Conservation (phyloP, 37 sponge, comb jelly and placozoan species). For the Eunapius fragilis region DNA sequence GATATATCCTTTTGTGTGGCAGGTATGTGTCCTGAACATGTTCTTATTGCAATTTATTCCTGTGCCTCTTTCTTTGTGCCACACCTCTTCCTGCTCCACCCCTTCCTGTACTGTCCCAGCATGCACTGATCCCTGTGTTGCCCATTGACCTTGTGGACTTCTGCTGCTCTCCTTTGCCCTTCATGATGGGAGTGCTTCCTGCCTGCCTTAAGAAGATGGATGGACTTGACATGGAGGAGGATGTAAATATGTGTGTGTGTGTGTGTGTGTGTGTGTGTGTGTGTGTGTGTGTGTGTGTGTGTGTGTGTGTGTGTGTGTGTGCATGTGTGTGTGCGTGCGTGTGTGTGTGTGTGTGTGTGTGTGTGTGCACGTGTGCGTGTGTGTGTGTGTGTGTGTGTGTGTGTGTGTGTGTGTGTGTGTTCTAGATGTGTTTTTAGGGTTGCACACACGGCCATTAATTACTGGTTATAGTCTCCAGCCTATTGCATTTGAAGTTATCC, state of each 20-base stretch:
- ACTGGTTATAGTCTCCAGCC: background rate
- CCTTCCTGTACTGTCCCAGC: constrained; percentile 40
- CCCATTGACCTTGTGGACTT: constrained; percentile 81
- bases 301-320: background rate
- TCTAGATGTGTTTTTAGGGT: no score
- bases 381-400: no score
- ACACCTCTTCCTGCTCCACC: background rate
- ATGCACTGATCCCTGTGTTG: constrained; percentile 88
- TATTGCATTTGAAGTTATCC: background rate
- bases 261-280: background rate
- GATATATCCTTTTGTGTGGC: constrained; percentile 91
- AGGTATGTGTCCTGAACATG: constrained; percentile 37
- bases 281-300: background rate
- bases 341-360: no score
- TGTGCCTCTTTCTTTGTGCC: background rate
- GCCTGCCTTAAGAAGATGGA: constrained; percentile 48
- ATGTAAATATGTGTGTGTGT: constrained; percentile 45
- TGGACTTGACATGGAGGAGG: constrained; percentile 60
- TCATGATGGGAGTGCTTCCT: constrained; percentile 78
- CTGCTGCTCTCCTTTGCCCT: constrained; percentile 89
- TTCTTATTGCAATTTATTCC: no score
- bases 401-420: no score
- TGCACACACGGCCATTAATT: no score
- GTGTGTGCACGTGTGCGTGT: no score
- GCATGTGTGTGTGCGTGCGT: background rate